Conservation (phyloP, 2,113 vertebrate genomes). For the Brachyhypopomus gauderio region DNA sequence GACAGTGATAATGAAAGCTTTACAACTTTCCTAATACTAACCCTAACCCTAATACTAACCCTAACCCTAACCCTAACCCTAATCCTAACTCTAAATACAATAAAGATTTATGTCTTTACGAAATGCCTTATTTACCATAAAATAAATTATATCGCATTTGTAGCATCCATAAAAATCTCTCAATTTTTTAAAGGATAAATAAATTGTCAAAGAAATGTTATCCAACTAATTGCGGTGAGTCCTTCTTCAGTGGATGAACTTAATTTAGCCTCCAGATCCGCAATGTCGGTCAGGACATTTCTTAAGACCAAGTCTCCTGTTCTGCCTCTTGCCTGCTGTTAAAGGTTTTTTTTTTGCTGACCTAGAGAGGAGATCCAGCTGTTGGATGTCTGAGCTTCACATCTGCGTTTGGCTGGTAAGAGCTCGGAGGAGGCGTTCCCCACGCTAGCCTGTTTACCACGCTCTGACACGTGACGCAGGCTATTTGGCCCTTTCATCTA, state of each 20-base stretch:
- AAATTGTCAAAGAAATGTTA: too few species aligned
- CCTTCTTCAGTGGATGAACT: background rate
- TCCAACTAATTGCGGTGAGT: too few species aligned
- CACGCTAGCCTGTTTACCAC: conserved; percentile 60
- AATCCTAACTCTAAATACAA: too few species aligned
- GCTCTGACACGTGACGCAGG: conserved; percentile 58
- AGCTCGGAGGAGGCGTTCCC: conserved; percentile 58
- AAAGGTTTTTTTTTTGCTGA: conserved; percentile 63
- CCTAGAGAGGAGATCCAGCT: conserved; percentile 64
- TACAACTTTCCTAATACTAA: too few species aligned
- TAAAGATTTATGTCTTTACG: too few species aligned
- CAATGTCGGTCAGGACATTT: conserved; percentile 40
- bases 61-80: too few species aligned
- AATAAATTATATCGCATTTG: background rate
- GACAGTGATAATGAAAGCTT: too few species aligned
- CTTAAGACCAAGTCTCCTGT: conserved; percentile 28
- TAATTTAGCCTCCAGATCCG: conserved; percentile 34
- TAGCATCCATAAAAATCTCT: background rate
- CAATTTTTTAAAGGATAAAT: too few species aligned
- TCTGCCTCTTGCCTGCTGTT: conserved; percentile 29
- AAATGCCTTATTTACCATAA: background rate
- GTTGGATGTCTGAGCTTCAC: conserved; percentile 60
- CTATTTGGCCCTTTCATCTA: conserved; percentile 59
- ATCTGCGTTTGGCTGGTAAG: conserved; percentile 55
- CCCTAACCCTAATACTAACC: too few species aligned